A percentile compares a stretch with the other conserved stretches of the same genome.
These are phyloP conservation scores for Denticeps clupeoides DNA, from an alignment of 2,797 vertebrate species.

Conservation along the genomic window DNA sequence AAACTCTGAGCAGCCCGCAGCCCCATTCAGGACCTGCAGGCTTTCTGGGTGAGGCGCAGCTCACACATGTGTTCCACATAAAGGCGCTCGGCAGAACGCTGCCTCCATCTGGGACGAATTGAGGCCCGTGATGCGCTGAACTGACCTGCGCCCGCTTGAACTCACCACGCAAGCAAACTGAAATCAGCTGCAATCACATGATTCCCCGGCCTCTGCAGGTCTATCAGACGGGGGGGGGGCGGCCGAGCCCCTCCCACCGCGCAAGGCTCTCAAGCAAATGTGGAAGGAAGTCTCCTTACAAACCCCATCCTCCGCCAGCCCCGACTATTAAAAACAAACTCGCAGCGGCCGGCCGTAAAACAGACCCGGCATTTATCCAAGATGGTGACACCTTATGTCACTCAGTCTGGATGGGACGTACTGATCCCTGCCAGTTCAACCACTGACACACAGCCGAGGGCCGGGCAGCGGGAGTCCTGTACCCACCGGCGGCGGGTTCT, in stretches of 20 bases:
- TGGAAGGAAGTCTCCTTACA: too few relatives aligned
- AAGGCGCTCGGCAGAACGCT: constrained; percentile 27
- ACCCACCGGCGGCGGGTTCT: too few relatives aligned
- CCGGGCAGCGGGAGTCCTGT: too few relatives aligned
- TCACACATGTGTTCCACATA: constrained; percentile 44
- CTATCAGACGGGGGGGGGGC: not conserved
- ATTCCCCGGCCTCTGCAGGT: not conserved
- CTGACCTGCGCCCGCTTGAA: constrained; percentile 37
- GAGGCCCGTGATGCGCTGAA: constrained; percentile 16
- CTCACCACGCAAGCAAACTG: constrained; percentile 20
- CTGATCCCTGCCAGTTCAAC: too few relatives aligned
- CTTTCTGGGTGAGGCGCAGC: constrained; percentile 29
- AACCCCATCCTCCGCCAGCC: too few relatives aligned
- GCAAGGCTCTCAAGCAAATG: not conserved
- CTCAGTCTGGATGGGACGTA: too few relatives aligned
- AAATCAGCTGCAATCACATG: constrained; percentile 23
- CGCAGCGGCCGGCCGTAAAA: too few relatives aligned
- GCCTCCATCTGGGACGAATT: constrained; percentile 39
- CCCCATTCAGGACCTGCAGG: not conserved
- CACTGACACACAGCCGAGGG: too few relatives aligned
- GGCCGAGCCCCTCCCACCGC: not conserved
- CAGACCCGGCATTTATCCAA: too few relatives aligned
- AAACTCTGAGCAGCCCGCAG: not conserved
- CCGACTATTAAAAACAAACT: too few relatives aligned
- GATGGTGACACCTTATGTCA: too few relatives aligned